phyloP scores from a whole-genome alignment of 2,113 vertebrate genomes.

The Corapipo altera region DNA sequence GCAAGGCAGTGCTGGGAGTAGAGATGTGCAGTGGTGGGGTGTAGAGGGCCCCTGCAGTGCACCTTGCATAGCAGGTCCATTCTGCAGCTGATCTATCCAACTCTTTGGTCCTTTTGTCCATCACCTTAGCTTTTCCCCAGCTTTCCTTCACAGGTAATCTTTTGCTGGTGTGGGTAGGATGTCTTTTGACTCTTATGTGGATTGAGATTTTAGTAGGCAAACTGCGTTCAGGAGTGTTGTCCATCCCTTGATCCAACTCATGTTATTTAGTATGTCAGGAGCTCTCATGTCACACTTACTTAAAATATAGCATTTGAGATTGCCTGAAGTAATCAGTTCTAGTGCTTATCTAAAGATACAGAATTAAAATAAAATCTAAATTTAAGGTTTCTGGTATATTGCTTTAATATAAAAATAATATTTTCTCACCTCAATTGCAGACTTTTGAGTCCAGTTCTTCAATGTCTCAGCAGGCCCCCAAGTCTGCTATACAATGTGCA shows the following conservation, averaged over 20 bases:
- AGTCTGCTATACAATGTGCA: conserved; percentile 9
- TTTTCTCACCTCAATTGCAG: background rate
- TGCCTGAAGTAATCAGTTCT: background rate
- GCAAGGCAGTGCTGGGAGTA: background rate
- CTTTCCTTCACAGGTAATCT: background rate
- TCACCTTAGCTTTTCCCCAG: background rate
- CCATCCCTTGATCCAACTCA: background rate
- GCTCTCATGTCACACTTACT: background rate
- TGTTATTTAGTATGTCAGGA: background rate
- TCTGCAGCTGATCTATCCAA: background rate
- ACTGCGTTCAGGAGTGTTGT: background rate
- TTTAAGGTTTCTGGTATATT: background rate
- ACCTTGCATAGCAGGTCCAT: fast-evolving
- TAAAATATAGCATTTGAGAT: background rate
- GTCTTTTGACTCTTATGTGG: background rate
- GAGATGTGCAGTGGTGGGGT: too few species aligned
- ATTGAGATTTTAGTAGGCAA: background rate
- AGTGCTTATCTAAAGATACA: background rate
- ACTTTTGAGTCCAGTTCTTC: background rate
- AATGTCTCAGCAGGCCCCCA: background rate
- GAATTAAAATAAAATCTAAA: background rate
- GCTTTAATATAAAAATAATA: background rate
- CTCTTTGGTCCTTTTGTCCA: background rate
- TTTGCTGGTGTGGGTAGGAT: background rate
- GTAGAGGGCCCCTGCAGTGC: fast-evolving